These are phyloP conservation scores for Brachyopa scutellaris DNA, from an alignment of 2,888 invertebrate genomes.

Conservation along the genomic window DNA sequence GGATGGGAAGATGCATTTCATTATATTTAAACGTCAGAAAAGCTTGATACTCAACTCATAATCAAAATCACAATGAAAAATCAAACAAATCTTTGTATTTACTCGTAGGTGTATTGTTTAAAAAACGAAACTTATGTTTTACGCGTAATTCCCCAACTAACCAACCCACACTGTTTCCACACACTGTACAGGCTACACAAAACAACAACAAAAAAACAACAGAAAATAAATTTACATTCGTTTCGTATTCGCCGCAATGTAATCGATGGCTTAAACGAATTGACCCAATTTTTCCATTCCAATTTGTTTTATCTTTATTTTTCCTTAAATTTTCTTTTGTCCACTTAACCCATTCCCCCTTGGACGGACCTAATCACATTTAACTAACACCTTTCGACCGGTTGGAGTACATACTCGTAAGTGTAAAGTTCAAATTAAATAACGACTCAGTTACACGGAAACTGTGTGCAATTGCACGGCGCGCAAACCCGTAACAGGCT, in stretches of 20 bases:
- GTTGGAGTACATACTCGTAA: slow-evolving; percentile 1
- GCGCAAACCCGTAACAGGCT: slow-evolving; percentile 11
- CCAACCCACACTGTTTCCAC: no score
- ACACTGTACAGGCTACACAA: neutral
- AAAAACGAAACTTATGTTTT: no score
- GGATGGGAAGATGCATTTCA: no score
- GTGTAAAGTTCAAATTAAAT: slow-evolving; percentile 32
- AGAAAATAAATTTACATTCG: slow-evolving; percentile 23
- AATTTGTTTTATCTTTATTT: slow-evolving; percentile 48
- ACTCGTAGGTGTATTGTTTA: neutral
- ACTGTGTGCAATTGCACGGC: neutral
- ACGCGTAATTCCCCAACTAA: no score
- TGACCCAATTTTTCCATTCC: slow-evolving; percentile 39
- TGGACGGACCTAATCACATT: slow-evolving; percentile 30
- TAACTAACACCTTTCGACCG: slow-evolving; percentile 39
- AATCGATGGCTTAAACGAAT: slow-evolving; percentile 38
- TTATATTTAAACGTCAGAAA: no score
- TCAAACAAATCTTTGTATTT: no score
- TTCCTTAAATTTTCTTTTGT: slow-evolving; percentile 19
- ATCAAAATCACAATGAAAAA: no score
- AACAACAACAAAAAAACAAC: slow-evolving; percentile 2
- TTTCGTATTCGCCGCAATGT: slow-evolving; percentile 22
- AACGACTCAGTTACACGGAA: slow-evolving; percentile 12
- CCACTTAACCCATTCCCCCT: slow-evolving; percentile 7
- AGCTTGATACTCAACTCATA: no score